Percentiles rank a stretch among this genome's conserved stretches.
Conservation (phyloP, 1,140 invertebrate genomes). For the Melipona quadrifasciata region DNA sequence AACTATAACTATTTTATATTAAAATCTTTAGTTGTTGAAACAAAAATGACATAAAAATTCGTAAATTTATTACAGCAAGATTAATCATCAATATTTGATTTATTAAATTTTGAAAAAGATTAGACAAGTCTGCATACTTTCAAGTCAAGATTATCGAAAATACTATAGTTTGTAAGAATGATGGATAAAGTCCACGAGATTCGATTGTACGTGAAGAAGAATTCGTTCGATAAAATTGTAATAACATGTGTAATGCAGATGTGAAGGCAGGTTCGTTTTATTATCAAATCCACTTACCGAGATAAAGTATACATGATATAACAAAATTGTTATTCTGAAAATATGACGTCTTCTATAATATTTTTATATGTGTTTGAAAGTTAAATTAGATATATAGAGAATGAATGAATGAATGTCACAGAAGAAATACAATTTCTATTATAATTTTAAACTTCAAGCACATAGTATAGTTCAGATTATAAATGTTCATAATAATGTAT, state of each 20-base stretch:
- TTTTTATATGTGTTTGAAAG: not conserved
- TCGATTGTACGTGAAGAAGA: not conserved
- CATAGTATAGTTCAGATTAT: too few species aligned
- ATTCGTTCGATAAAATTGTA: not conserved
- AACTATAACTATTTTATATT: too few species aligned
- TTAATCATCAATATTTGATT: too few species aligned
- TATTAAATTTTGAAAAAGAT: too few species aligned
- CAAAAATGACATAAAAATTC: too few species aligned
- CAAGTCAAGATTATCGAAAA: too few species aligned
- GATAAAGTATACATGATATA: not conserved
- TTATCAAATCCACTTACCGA: not conserved
- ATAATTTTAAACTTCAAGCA: too few species aligned
- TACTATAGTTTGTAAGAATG: not conserved
- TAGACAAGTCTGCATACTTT: too few species aligned
- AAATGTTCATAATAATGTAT: too few species aligned
- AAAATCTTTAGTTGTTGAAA: too few species aligned
- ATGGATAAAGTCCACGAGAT: not conserved
- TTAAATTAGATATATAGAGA: not conserved
- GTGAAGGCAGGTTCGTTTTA: not conserved
- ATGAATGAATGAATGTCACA: not conserved
- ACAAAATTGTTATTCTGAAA: not conserved
- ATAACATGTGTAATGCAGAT: not conserved
- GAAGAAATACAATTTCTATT: not conserved
- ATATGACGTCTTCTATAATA: not conserved
- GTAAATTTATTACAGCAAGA: too few species aligned